These are phyloP conservation scores for Hippopotamus amphibius DNA, from an alignment of 2,113 vertebrate genomes.

Conservation along the genomic window DNA sequence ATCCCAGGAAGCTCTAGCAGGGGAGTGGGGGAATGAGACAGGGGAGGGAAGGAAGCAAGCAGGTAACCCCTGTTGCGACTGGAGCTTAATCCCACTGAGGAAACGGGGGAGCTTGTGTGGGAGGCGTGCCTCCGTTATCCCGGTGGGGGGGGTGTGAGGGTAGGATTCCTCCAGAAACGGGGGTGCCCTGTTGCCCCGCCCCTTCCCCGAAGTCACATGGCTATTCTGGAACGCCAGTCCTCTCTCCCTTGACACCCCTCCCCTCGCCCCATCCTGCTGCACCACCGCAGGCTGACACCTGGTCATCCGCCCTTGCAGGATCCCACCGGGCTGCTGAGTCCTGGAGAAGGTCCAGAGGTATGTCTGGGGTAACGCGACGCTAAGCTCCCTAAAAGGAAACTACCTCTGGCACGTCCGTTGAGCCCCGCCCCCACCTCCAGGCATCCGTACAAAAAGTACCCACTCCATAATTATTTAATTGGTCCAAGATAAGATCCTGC, in stretches of 20 bases:
- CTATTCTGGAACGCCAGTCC: not conserved
- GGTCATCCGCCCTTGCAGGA: not conserved
- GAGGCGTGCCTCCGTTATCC: not conserved
- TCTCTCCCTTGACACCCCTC: not conserved
- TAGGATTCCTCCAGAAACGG: not conserved
- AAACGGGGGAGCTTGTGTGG: fast-evolving
- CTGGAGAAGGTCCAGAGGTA: not conserved
- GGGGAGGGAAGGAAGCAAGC: not conserved
- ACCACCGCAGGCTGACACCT: not conserved
- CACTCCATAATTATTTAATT: not conserved
- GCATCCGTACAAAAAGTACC: not conserved
- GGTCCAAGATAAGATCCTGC: not conserved
- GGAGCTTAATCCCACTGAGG: not conserved
- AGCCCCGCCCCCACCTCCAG: no score
- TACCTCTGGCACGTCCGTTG: not conserved
- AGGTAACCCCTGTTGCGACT: not conserved
- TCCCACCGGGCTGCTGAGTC: not conserved
- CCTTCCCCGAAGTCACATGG: not conserved
- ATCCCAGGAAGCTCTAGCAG: not conserved
- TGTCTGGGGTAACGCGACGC: not conserved
- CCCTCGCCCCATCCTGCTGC: fast-evolving
- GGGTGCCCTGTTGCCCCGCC: not conserved
- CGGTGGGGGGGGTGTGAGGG: not conserved
- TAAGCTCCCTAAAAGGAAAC: not conserved
- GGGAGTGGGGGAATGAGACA: not conserved